Base-by-base conservation (phyloP, 30 jellyfish, hydroid and myxozoan genomes). In the Sanderia malayensis region DNA sequence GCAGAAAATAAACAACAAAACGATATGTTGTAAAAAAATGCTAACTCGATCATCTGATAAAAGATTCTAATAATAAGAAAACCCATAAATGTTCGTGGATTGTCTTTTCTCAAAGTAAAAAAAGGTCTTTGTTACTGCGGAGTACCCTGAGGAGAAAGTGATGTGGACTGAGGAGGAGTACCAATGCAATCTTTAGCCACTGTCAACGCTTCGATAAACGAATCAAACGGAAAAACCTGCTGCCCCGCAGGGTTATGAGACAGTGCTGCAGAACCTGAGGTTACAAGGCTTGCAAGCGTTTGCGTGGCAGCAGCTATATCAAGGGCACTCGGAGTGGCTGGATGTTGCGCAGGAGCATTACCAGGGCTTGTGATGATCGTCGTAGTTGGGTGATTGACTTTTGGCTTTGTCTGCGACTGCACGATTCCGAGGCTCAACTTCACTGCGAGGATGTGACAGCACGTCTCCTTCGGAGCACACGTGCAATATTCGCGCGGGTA, bases 401-500 rank as follows among this genome's bases (percentile, higher is more conserved):
- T 82, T 22, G 85, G 63, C 27, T 63, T 82, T 61, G 32, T 90
- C 1, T 84, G 71, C 27, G 84, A 46, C 60, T 83, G 88, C 10
- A 86, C 92, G 41, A 83, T 62, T 34, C 98, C 98, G 4, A 90
- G 80, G 33, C 96, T 78, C 32, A 90, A 60, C 89, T 83, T 90
- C 29, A 90, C 95, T 8, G 98, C 98, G 76, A 90, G 47, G 44
- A 90, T 71, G 34, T 90, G 98, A 20, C 96, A 90, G 84, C 98
- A 90, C 30, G 74, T 80, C 24, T 83, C 96, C 22, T 71, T 77
- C 23, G 60, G 49, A 46, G 83, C 82, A 45, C 98, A 90, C 26
- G 98, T 74, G 79, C 98, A 90, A 41, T 93, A 90, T 69, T 90
- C 94, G 31, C 89, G 93, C 33, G 98, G 98, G 61, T 75, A 90